Evolutionary conservation across 2,888 invertebrate species (phyloP).

Genomic region (Brachyopa scutellaris): DNA sequence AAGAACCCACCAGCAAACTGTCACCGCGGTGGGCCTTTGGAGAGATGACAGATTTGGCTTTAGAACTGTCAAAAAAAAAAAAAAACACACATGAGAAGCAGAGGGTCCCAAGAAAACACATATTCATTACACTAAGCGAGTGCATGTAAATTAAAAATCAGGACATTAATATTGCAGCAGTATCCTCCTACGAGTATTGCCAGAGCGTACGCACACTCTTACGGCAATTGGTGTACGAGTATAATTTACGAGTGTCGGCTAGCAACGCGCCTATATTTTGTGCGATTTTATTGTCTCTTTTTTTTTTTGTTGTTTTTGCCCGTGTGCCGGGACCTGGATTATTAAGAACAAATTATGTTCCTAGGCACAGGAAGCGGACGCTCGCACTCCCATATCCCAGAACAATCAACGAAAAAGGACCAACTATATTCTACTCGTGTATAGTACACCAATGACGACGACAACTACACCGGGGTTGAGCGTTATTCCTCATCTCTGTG

Average conservation of each 20-base stretch:
- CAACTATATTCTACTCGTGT: conserved; percentile 28
- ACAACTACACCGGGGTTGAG: conserved; percentile 51
- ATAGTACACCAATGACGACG: neutral
- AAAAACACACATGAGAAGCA: too few relatives aligned
- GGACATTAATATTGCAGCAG: conserved; percentile 67
- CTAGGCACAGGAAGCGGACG: conserved; percentile 45
- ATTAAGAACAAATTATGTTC: conserved; percentile 65
- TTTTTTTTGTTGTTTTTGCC: conserved; percentile 10
- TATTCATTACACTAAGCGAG: conserved; percentile 54
- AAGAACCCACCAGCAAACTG: conserved; percentile 1
- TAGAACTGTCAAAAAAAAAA: conserved; percentile 41
- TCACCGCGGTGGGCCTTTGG: neutral
- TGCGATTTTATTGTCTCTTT: conserved; percentile 58
- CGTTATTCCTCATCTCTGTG: conserved; percentile 65
- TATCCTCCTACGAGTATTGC: neutral
- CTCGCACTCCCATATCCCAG: conserved; percentile 32
- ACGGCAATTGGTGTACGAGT: neutral
- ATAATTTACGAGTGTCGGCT: conserved; percentile 23
- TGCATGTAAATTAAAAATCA: conserved; percentile 70
- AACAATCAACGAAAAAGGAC: conserved; percentile 65
- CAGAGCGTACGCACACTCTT: conserved; percentile 40
- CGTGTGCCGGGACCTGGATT: conserved; percentile 46
- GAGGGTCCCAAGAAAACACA: neutral
- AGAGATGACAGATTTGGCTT: neutral
- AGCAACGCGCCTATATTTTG: conserved; percentile 51